phyloP scores from a whole-genome alignment of 2,113 vertebrate genomes.

The Caracal caracal region DNA sequence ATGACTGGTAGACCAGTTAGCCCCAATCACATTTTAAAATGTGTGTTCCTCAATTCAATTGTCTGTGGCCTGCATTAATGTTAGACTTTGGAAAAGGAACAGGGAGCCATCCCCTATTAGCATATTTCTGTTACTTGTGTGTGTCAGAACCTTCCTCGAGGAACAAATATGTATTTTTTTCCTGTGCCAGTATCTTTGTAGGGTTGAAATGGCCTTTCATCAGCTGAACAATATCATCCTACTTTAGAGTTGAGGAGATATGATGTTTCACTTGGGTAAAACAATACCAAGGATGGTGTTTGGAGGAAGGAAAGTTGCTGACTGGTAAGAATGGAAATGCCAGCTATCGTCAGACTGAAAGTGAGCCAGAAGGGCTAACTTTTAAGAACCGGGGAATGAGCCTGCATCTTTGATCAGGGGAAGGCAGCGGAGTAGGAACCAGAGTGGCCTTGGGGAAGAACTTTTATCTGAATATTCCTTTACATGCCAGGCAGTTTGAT shows the following conservation, averaged over 20 bases:
- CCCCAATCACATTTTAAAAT: not conserved
- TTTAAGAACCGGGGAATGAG: not conserved
- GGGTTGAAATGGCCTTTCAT: not conserved
- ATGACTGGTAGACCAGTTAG: not conserved
- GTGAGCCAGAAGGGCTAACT: not conserved
- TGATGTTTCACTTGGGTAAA: slow-evolving; percentile 1
- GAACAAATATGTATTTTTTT: not conserved
- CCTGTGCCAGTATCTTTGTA: not conserved
- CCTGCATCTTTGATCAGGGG: not conserved
- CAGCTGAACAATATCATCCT: not conserved
- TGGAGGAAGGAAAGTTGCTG: not conserved
- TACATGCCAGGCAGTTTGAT: not conserved
- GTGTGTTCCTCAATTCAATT: not conserved
- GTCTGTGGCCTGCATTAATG: not conserved
- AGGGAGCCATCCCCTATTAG: not conserved
- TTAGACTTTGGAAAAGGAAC: not conserved
- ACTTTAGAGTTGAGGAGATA: not conserved
- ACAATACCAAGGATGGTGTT: not conserved
- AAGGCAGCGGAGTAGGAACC: not conserved
- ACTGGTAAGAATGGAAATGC: not conserved
- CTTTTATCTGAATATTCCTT: not conserved
- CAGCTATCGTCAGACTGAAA: not conserved
- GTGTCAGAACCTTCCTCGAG: not conserved
- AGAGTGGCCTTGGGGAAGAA: not conserved
- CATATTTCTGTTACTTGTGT: slow-evolving; percentile 2